Base-by-base conservation (phyloP, 2,113 vertebrate species). In the Toxotes chatareus region DNA sequence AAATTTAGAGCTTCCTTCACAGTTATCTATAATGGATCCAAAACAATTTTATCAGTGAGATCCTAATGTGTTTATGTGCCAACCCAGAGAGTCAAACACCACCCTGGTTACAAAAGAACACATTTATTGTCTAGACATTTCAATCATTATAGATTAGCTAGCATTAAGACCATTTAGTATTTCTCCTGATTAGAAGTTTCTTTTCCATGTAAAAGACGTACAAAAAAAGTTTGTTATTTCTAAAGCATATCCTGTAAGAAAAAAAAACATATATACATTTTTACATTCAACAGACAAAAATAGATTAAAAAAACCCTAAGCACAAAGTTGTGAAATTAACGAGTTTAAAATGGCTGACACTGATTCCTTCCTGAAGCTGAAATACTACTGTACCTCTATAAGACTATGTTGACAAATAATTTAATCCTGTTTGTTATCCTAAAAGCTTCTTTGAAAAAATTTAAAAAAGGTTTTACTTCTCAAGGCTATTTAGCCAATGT, bases 171-270 rank as follows among this genome's bases (percentile, higher is more conserved):
- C 89, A 87, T 93, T 93, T 86, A 93, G 84, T 92, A 92, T 89
- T 87, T 91, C 70, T 92, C 86, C 82, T 84, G 31, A 91, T 93
- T 93, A 92, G 76, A 92, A 19, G 21, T 87, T 88, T 88, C 73
- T 85, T 88, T 82, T 93, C 72, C 78, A 90, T 93, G 93, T 92
- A 93, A 94, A 93, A 94, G 89, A 91, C 82, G 82, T 94, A 95
- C 94, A 94, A 96, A 95, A 93, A 85, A 68, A 67, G 46, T 92
- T 94, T 92, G 92, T 88, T 95, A 92, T 91, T 97, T 96, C 97
- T 97, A 98, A 97, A 97, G 95, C 92, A 95, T 96, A 96, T 97
- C 96, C 96, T 96, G 95, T 97, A 98, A 93, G 95, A 98, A 98
- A 64, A 77, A 88, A 95, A 95, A 79, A 84, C 88, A 96, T 97